Percentiles rank a stretch among this genome's conserved stretches.
phyloP scores from a whole-genome alignment of 2,797 vertebrate genomes.

The Channa striata region DNA sequence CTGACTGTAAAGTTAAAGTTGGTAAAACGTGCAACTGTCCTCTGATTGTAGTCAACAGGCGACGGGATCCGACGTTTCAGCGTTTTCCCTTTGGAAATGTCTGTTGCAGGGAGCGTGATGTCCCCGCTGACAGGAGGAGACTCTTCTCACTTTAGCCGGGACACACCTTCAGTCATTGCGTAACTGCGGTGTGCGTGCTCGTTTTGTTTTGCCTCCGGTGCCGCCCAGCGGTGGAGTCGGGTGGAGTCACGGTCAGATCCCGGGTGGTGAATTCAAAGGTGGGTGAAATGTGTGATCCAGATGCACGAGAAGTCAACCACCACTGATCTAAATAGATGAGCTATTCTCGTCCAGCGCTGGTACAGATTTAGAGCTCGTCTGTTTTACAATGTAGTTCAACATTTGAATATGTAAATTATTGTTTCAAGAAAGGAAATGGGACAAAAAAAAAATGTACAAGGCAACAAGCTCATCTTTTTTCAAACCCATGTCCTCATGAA shows the following conservation, averaged over 20 bases:
- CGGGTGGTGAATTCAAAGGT: slow-evolving; percentile 47
- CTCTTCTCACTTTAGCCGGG: background rate
- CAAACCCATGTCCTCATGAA: background rate
- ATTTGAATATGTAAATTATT: background rate
- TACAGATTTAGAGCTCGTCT: background rate
- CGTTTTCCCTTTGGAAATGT: too few species aligned
- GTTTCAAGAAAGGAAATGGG: too few species aligned
- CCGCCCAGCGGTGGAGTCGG: background rate
- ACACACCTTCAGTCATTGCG: slow-evolving; percentile 63
- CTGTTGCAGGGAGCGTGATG: too few species aligned
- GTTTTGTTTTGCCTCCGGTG: slow-evolving; percentile 28
- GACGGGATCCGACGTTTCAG: too few species aligned
- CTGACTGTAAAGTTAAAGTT: background rate
- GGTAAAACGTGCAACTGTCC: fast-evolving
- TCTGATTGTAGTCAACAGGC: background rate
- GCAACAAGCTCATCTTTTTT: too few species aligned
- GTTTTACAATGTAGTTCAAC: too few species aligned
- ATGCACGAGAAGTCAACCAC: slow-evolving; percentile 24
- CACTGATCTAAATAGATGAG: slow-evolving; percentile 17
- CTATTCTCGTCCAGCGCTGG: background rate
- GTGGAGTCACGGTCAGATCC: slow-evolving; percentile 12
- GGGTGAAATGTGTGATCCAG: slow-evolving; percentile 56
- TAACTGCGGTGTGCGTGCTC: slow-evolving; percentile 42
- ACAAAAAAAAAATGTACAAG: too few species aligned
- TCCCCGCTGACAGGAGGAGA: slow-evolving; percentile 2